Percentiles rank a stretch among this genome's conserved stretches.
phyloP scores from a whole-genome alignment of 2,888 invertebrate genomes.

The Itoplectis maculator region DNA sequence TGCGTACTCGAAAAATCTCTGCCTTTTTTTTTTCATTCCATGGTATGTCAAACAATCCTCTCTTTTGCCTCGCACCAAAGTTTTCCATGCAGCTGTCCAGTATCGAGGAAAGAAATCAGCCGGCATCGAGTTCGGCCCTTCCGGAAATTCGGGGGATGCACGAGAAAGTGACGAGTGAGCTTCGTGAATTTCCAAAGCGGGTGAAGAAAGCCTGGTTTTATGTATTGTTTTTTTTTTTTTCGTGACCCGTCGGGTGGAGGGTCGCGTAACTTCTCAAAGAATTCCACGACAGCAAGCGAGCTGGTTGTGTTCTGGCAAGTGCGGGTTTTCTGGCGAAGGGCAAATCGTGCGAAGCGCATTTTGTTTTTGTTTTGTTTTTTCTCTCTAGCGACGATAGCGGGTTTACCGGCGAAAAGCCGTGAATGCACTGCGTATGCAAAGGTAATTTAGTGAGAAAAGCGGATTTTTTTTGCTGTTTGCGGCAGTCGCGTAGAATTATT shows the following conservation, averaged over 20 bases:
- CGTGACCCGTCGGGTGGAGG: background rate
- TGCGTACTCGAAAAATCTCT: constrained; percentile 28
- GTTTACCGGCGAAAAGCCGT: constrained; percentile 8
- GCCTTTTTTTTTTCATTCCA: constrained; percentile 11
- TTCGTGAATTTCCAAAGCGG: constrained; percentile 52
- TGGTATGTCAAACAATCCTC: constrained; percentile 53
- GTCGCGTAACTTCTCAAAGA: constrained; percentile 26
- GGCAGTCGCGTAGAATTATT: constrained; percentile 32
- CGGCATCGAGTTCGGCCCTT: constrained; percentile 6
- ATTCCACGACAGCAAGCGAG: constrained; percentile 17
- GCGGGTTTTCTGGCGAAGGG: constrained; percentile 23
- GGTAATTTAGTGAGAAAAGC: constrained; percentile 30
- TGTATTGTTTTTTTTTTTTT: constrained; percentile 31
- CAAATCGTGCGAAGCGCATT: constrained; percentile 42
- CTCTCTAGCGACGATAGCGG: background rate
- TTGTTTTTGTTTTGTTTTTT: background rate
- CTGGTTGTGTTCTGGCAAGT: constrained; percentile 31
- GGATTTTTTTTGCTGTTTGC: constrained; percentile 4
- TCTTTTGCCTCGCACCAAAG: constrained; percentile 55
- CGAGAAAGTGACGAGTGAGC: constrained; percentile 29
- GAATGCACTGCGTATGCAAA: background rate
- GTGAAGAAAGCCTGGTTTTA: constrained; percentile 15
- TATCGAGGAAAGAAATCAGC: too few relatives aligned
- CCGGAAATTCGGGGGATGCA: constrained; percentile 47
- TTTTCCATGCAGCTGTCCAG: constrained; percentile 44